Conservation (phyloP, 2,888 invertebrate species). For the Tinea semifulvella region DNA sequence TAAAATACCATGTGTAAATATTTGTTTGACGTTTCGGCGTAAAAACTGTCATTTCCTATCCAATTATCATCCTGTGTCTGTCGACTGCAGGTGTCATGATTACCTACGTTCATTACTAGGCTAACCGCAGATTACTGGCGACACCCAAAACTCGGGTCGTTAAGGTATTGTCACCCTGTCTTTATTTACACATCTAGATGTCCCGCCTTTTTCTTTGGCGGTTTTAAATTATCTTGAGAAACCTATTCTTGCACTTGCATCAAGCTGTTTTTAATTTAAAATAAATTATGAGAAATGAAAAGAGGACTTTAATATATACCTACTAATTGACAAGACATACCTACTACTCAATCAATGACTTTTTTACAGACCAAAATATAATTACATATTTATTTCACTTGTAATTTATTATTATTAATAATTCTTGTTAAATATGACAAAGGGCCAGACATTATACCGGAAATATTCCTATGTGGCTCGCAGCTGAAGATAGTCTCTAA, state of each 20-base stretch:
- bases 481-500: too few species aligned
- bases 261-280: too few species aligned
- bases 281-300: too few species aligned
- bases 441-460: too few species aligned
- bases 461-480: too few species aligned
- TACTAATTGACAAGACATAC: too few species aligned
- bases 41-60: slow-evolving; percentile 11
- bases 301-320: too few species aligned
- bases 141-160: slow-evolving; percentile 4
- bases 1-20: slow-evolving; percentile 10
- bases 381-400: too few species aligned
- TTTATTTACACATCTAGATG: slow-evolving; percentile 45
- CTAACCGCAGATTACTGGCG: slow-evolving; percentile 3
- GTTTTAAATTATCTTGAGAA: not conserved
- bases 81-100: slow-evolving; percentile 3
- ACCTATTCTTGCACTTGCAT: not conserved
- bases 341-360: too few species aligned
- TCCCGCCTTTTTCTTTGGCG: not conserved
- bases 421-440: too few species aligned
- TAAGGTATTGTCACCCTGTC: slow-evolving; percentile 28
- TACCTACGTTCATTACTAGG: not conserved
- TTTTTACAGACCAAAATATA: too few species aligned
- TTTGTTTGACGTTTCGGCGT: slow-evolving; percentile 3
- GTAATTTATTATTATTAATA: too few species aligned
- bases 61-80: not conserved